Conservation (phyloP, 2,888 invertebrate species). For the Malthinus flaveolus region DNA sequence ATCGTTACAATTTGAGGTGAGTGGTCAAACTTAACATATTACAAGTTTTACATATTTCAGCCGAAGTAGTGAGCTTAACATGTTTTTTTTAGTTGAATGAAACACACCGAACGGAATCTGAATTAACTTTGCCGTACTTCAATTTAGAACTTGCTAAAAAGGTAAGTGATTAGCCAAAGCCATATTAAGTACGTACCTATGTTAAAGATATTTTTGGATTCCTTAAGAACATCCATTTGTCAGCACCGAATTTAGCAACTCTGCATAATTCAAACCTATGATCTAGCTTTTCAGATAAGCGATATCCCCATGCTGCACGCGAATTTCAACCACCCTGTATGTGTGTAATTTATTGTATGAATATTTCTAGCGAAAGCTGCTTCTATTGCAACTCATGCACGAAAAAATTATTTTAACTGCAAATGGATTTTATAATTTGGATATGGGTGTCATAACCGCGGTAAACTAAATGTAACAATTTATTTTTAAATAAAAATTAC, state of each 20-base stretch:
- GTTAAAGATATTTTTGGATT: too few species aligned
- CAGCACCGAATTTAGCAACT: too few species aligned
- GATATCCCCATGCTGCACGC: too few species aligned
- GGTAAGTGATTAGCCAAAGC: too few species aligned
- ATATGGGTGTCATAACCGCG: constrained; percentile 11
- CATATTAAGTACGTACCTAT: too few species aligned
- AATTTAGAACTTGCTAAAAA: constrained; percentile 2
- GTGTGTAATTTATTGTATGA: neutral
- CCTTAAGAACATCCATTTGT: too few species aligned
- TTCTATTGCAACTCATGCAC: constrained; percentile 10
- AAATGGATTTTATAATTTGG: constrained; percentile 10
- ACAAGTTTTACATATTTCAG: too few species aligned
- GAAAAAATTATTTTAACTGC: constrained; percentile 10
- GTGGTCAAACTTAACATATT: too few species aligned
- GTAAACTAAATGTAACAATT: neutral
- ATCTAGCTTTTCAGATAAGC: too few species aligned
- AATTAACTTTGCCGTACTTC: constrained; percentile 13
- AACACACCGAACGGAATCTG: neutral
- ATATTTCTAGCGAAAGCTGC: constrained; percentile 6
- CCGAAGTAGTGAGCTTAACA: too few species aligned
- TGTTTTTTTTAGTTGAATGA: constrained; percentile 5
- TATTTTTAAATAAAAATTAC: neutral
- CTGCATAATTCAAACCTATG: too few species aligned
- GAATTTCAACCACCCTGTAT: neutral
- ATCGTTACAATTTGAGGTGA: constrained; percentile 4